Percentiles rank a stretch among this genome's conserved stretches.
Evolutionary conservation across 2,888 invertebrate genomes (phyloP).

Genomic region (Diadegma fenestrale): DNA sequence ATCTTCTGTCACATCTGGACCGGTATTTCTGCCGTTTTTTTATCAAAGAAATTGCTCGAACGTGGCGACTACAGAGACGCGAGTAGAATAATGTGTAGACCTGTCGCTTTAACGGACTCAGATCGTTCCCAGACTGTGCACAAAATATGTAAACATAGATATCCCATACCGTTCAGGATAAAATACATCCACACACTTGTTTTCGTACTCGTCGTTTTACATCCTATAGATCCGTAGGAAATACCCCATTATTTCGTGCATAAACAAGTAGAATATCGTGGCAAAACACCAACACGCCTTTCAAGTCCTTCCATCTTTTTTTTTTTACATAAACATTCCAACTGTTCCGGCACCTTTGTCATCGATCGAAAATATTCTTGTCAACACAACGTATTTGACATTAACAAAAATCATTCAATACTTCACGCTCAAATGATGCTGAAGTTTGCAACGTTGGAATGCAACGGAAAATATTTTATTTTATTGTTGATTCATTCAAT

Average conservation of each 20-base stretch:
- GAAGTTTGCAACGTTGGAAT: too few relatives aligned
- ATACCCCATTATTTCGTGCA: conserved; percentile 64
- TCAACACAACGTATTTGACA: background rate
- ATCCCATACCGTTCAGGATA: background rate
- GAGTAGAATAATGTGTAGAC: conserved; percentile 47
- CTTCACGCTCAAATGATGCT: too few relatives aligned
- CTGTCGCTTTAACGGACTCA: conserved; percentile 45
- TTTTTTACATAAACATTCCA: background rate
- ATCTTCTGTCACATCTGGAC: conserved; percentile 48
- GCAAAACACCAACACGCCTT: conserved; percentile 65
- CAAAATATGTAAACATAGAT: background rate
- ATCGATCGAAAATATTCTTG: background rate
- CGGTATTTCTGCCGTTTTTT: conserved; percentile 51
- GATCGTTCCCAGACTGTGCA: conserved; percentile 20
- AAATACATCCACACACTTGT: conserved; percentile 19
- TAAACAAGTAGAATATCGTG: conserved; percentile 74
- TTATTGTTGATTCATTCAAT: too few relatives aligned
- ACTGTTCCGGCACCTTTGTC: background rate
- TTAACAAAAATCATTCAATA: too few relatives aligned
- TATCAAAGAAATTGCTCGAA: conserved; percentile 32
- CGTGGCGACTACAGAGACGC: conserved; percentile 13
- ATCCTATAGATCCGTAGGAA: conserved; percentile 38
- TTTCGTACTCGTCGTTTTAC: background rate
- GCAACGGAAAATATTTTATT: too few relatives aligned
- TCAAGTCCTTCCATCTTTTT: conserved; percentile 56